Conservation (phyloP, 2,888 invertebrate genomes). For the Ditylenchus weischeri region DNA sequence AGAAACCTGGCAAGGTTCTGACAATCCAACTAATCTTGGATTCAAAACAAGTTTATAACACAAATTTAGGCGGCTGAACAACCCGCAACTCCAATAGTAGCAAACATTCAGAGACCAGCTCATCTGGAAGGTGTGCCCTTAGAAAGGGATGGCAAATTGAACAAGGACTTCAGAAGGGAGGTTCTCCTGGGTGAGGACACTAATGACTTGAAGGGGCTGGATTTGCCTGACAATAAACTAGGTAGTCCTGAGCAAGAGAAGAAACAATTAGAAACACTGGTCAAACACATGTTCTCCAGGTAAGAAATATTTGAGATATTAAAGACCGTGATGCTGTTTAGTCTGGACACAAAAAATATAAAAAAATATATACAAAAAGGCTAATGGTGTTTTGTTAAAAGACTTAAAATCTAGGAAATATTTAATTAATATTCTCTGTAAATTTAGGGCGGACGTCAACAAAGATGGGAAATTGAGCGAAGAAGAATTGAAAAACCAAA, state of each 20-base stretch:
- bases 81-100: not conserved
- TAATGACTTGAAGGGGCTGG: constrained; percentile 43
- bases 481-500: constrained; percentile 60
- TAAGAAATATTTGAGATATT: constrained; percentile 27
- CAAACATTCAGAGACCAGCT: constrained; percentile 28
- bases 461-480: constrained; percentile 55
- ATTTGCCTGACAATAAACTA: not conserved
- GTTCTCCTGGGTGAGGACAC: constrained; percentile 60
- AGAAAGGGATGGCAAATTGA: constrained; percentile 63
- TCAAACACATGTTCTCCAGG: constrained; percentile 59
- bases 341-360: too few species aligned
- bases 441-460: constrained; percentile 60
- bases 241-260: constrained; percentile 9
- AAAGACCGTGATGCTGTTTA: too few species aligned
- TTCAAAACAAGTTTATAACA: too few species aligned
- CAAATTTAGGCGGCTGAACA: not conserved
- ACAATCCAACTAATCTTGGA: too few species aligned
- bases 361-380: too few species aligned
- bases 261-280: constrained; percentile 38
- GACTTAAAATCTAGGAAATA: too few species aligned
- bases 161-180: constrained; percentile 62
- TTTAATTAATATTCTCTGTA: too few species aligned
- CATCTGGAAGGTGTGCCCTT: constrained; percentile 62
- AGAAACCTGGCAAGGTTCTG: not conserved
- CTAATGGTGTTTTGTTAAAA: too few species aligned